phyloP scores from a whole-genome alignment of 2,888 invertebrate species.

The Achlya flavicornis region DNA sequence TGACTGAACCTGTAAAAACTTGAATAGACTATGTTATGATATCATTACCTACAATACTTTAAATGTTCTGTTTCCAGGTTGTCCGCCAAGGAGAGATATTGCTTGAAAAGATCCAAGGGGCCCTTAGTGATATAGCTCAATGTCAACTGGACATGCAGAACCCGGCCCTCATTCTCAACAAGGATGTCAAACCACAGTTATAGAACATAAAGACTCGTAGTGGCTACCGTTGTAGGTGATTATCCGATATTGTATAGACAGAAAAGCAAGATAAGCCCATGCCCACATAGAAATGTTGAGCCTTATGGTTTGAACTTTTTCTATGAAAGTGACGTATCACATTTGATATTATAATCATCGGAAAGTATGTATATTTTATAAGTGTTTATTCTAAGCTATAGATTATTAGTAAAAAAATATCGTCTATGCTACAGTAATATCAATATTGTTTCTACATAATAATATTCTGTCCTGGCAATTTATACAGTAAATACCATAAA shows the following conservation, averaged over 20 bases:
- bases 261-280: neutral
- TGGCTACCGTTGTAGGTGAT: slow-evolving; percentile 34
- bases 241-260: slow-evolving; percentile 5
- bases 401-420: too few species aligned
- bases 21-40: neutral
- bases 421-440: too few species aligned
- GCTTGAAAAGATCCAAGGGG: slow-evolving; percentile 94
- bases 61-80: slow-evolving; percentile 72
- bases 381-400: too few species aligned
- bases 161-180: slow-evolving; percentile 78
- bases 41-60: neutral
- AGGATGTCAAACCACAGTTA: slow-evolving; percentile 72
- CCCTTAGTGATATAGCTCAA: slow-evolving; percentile 96
- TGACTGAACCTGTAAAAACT: too few species aligned
- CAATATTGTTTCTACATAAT: too few species aligned
- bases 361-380: too few species aligned
- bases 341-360: neutral
- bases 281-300: neutral
- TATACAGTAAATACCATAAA: too few species aligned
- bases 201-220: slow-evolving; percentile 51
- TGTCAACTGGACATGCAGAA: slow-evolving; percentile 95
- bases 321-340: neutral
- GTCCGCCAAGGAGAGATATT: slow-evolving; percentile 94
- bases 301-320: neutral
- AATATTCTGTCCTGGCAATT: too few species aligned